Percentiles rank a stretch among this genome's conserved stretches.
Evolutionary conservation across 2,797 vertebrate genomes (phyloP).

Genomic region (Lerista edwardsae): DNA sequence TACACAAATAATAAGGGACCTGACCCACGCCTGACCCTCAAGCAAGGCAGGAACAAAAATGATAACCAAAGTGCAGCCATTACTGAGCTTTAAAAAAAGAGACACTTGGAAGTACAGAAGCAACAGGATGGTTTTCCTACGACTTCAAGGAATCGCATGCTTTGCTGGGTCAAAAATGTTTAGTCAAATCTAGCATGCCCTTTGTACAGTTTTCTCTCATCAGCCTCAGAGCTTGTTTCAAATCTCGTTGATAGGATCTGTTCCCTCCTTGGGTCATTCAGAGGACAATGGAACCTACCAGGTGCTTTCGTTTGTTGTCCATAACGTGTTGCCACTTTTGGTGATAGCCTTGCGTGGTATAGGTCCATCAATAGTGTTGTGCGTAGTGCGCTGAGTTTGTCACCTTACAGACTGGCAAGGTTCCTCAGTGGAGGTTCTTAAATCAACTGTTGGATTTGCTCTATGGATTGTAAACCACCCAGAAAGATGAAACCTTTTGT

Average conservation of each 20-base stretch:
- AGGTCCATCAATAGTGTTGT: not conserved
- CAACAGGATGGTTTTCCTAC: not conserved
- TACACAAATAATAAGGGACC: conserved; percentile 41
- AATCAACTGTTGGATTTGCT: not conserved
- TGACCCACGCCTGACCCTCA: conserved; percentile 21
- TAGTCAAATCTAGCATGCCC: not conserved
- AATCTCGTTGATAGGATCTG: conserved; percentile 33
- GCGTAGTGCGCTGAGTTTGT: too few relatives aligned
- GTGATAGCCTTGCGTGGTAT: not conserved
- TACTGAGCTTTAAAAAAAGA: conserved; percentile 32
- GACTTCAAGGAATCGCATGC: not conserved
- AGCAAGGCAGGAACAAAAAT: conserved; percentile 43
- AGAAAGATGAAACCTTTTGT: conserved; percentile 12
- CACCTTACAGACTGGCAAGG: not conserved
- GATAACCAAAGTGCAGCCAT: conserved; percentile 35
- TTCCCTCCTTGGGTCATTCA: conserved; percentile 36
- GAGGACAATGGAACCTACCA: not conserved
- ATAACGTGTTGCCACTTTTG: too few relatives aligned
- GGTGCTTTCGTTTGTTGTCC: not conserved
- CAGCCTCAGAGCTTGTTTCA: conserved; percentile 27
- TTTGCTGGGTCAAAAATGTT: not conserved
- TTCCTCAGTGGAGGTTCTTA: not conserved
- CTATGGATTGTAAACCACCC: conserved; percentile 27
- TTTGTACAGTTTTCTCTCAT: conserved; percentile 3
- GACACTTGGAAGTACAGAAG: conserved; percentile 28